Evolutionary conservation across 2,797 vertebrate genomes (phyloP), one percentile per base, ranked within the genome.

Genomic region (Chelonia mydas): DNA sequence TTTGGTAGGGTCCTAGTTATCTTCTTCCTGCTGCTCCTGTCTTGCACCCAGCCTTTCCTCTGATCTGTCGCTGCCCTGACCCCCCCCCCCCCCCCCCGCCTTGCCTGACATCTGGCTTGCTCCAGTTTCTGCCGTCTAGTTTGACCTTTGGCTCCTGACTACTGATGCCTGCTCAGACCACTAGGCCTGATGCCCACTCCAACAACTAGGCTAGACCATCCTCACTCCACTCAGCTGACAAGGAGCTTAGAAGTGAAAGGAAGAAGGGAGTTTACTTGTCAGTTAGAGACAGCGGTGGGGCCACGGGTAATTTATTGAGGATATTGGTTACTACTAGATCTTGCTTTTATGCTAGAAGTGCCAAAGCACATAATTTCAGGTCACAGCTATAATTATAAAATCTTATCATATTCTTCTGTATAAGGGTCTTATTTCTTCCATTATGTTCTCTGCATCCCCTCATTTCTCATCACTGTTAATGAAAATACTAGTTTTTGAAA

Each of bases 211-310:
- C 31, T 61, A 61, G 31, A 33, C 13, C 28, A 15, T 15, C 28
- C 57, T 31, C 28, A 31, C 31, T 28, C 6, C 57, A 7, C 12
- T 59, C 28, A 7, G 57, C 28, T 59, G 57, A 59, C 82, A 93
- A 92, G 90, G 94, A 94, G 87, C 33, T 90, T 89, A 68, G 53
- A 89, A 90, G 7, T 53, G 54, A 94, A 91, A 94, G 72, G 57
- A 79, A 83, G 16, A 53, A 89, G 5, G 1, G 54, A 87, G 51
- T 33, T 76, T 92, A 93, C 92, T 92, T 95, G 59, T 12, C 53
- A 54, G 53, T 54, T 23, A 23, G 53, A 54, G 19, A 94, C 86
- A 96, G 8, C 11, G 8, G 65, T 97, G 87, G 93, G 51, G 89
- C 65, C 11, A 92, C 57, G 41, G 27, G 83, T 68, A 93, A 87